Evolutionary conservation across 2,888 invertebrate genomes (phyloP).

Genomic region (Acrobasis consociella): DNA sequence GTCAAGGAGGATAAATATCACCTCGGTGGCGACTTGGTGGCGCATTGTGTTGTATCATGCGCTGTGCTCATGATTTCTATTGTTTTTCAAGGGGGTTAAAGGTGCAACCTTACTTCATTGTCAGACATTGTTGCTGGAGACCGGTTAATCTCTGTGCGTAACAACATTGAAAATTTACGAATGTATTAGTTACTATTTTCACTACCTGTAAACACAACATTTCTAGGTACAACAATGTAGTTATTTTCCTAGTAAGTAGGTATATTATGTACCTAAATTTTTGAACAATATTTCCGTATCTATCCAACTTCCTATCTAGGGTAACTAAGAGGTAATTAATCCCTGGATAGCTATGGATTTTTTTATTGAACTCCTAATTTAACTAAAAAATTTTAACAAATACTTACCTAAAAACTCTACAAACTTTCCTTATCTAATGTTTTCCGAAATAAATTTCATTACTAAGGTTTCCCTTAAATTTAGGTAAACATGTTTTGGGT

Average conservation of each 20-base stretch:
- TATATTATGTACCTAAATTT: not conserved
- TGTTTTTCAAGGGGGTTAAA: conserved; percentile 9
- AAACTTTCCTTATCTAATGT: too few relatives aligned
- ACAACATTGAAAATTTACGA: not conserved
- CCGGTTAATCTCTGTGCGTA: not conserved
- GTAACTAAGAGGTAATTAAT: too few relatives aligned
- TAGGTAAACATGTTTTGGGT: too few relatives aligned
- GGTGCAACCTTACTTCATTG: conserved; percentile 13
- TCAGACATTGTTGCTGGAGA: not conserved
- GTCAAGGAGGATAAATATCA: not conserved
- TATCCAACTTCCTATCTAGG: too few relatives aligned
- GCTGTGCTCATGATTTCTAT: conserved; percentile 7
- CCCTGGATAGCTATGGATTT: too few relatives aligned
- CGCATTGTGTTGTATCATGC: conserved; percentile 10
- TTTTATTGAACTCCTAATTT: too few relatives aligned
- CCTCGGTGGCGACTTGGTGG: not conserved
- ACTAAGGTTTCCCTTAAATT: too few relatives aligned
- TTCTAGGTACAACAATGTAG: not conserved
- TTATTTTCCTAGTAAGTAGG: too few relatives aligned
- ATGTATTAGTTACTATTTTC: not conserved
- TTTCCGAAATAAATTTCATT: too few relatives aligned
- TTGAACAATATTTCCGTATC: not conserved
- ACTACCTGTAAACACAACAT: not conserved
- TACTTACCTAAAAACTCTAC: too few relatives aligned
- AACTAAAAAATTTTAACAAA: too few relatives aligned